Base-by-base conservation (phyloP, 1,140 invertebrate genomes). In the Drosophila fuyamai region DNA sequence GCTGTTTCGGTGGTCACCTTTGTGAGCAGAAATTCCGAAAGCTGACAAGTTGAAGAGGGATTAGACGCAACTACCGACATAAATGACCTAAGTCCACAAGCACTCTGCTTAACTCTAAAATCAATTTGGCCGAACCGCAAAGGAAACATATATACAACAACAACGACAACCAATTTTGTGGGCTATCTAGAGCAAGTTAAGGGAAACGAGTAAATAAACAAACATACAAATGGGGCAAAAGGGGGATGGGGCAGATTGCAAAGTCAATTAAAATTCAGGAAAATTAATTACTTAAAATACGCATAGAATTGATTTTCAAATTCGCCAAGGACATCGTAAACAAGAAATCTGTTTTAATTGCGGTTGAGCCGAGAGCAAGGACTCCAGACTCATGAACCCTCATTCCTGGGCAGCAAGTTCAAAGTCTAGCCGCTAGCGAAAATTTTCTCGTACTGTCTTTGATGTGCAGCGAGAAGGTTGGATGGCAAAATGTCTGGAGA, bases 321-420 rank as follows among this genome's bases (percentile, higher is more conserved):
- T 89, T 88, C 81, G 53, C 71, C 56, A 89, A 88, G 79, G 83
- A 89, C 84, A 89, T 79, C 67, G 81, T 72, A 78, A 89, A 80
- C 84, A 89, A 83, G 84, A 89, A 88, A 83, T 88, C 83, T 77
- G 83, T 77, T 89, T 88, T 83, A 89, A 88, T 88, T 88, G 83
- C 84, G 84, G 84, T 70, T 73, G 48, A 73, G 84, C 66, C 59
- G 53, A 73, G 41, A 76, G 83, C 83, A 88, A 57, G 23, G 50
- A 44, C 62, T 55, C 40, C 44, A 14, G 18, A 54, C 51, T 36
- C 48, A n/a, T 13, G 27, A 43, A 18, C 32, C 57, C 13, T 18
- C 50, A 48, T 36, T 51, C 14, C 50, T 16, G 13, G 27, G 13
- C 43, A 53, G 44, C 67, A 70, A 89, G 77, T 89, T 89, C 84